phyloP scores from a whole-genome alignment of 2,797 vertebrate genomes.

The Sarcophilus harrisii region DNA sequence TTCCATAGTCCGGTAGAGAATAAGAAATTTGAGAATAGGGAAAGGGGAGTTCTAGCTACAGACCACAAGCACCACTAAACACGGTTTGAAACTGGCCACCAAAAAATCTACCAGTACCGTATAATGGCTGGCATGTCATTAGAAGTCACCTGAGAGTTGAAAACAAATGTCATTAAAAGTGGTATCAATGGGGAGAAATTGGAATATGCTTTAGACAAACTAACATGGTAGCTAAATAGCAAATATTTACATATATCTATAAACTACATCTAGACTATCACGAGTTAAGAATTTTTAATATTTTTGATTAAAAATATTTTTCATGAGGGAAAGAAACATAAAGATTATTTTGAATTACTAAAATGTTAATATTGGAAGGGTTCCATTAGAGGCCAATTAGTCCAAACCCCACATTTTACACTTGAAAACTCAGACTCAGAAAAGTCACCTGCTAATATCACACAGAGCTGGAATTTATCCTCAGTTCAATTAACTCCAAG shows the following conservation, averaged over 20 bases:
- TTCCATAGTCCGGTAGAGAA: background rate
- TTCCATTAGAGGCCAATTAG: background rate
- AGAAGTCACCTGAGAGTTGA: background rate
- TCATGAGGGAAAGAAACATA: background rate
- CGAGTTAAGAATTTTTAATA: background rate
- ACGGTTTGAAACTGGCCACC: background rate
- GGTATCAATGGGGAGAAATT: background rate
- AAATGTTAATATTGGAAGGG: background rate
- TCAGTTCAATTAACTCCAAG: background rate
- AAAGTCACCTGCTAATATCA: background rate
- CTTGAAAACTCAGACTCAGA: background rate
- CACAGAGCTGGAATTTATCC: background rate
- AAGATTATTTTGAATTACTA: background rate
- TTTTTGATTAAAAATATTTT: background rate
- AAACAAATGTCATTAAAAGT: background rate
- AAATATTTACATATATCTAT: background rate
- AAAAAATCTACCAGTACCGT: background rate
- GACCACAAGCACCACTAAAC: background rate
- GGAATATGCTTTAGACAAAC: background rate
- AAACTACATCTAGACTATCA: background rate
- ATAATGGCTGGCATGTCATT: background rate
- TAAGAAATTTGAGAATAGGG: background rate
- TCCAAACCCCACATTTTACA: background rate
- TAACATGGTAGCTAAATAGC: background rate
- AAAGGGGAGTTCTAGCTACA: background rate